Conservation (phyloP, 2,797 vertebrate genomes). For the Sandelia bainsii region DNA sequence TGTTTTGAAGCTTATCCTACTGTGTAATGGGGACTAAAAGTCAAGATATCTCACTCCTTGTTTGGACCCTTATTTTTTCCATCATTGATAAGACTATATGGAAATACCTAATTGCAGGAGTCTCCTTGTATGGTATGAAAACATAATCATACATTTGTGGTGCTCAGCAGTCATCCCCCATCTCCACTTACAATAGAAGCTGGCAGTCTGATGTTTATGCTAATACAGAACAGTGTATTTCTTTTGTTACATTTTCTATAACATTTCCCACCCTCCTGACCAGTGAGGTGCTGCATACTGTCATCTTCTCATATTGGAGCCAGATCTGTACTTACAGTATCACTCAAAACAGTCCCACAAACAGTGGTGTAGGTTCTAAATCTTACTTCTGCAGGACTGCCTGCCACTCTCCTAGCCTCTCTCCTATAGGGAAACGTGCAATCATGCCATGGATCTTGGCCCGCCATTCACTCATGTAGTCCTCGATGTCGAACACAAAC, state of each 20-base stretch:
- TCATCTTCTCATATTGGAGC: neutral
- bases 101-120: too few relatives aligned
- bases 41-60: too few relatives aligned
- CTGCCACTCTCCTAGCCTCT: conserved; percentile 97
- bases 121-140: neutral
- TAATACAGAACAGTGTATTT: neutral
- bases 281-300: neutral
- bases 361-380: neutral
- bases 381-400: conserved; percentile 96
- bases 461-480: conserved; percentile 98
- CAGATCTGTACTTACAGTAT: neutral
- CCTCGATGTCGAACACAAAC: conserved; percentile 98
- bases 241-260: too few relatives aligned
- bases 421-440: conserved; percentile 94
- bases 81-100: too few relatives aligned
- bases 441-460: conserved; percentile 97
- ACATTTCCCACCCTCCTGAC: neutral
- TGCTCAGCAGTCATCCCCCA: neutral
- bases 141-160: neutral
- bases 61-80: too few relatives aligned
- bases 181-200: too few relatives aligned
- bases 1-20: neutral
- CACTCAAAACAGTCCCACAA: neutral
- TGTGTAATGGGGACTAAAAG: neutral
- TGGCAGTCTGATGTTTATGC: neutral